These are phyloP conservation scores for Glossophaga mutica DNA, from an alignment of 2,797 vertebrate species.

Conservation along the genomic window DNA sequence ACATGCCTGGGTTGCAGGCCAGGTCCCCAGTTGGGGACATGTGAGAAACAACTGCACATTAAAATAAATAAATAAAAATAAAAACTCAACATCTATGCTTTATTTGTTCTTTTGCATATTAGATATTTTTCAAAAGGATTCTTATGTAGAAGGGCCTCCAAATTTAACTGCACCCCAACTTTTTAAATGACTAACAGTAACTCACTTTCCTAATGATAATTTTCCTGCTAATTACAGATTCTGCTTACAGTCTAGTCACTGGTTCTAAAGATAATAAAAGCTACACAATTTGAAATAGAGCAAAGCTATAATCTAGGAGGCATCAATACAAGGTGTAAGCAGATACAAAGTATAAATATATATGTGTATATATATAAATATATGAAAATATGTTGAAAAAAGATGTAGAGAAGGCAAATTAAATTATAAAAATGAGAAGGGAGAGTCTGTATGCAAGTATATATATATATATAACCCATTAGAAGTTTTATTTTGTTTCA, in stretches of 20 bases:
- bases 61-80: background rate
- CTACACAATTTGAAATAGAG: background rate
- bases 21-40: too few species aligned
- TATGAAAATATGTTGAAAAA: background rate
- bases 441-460: background rate
- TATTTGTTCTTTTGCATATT: background rate
- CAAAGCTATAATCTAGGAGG: background rate
- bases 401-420: constrained; percentile 8
- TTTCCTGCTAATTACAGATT: background rate
- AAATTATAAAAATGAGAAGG: background rate
- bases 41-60: too few species aligned
- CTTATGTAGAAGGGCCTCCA: background rate
- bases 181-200: background rate
- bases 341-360: constrained; percentile 4
- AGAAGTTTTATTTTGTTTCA: constrained; percentile 34
- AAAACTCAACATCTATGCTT: background rate
- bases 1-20: too few species aligned
- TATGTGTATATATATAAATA: background rate
- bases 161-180: background rate
- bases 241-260: background rate
- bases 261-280: background rate
- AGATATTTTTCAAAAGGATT: background rate
- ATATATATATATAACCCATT: background rate
- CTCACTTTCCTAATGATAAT: background rate
- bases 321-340: background rate